These are phyloP conservation scores for Zapornia atra DNA, from an alignment of 2,113 vertebrate species.

Conservation along the genomic window DNA sequence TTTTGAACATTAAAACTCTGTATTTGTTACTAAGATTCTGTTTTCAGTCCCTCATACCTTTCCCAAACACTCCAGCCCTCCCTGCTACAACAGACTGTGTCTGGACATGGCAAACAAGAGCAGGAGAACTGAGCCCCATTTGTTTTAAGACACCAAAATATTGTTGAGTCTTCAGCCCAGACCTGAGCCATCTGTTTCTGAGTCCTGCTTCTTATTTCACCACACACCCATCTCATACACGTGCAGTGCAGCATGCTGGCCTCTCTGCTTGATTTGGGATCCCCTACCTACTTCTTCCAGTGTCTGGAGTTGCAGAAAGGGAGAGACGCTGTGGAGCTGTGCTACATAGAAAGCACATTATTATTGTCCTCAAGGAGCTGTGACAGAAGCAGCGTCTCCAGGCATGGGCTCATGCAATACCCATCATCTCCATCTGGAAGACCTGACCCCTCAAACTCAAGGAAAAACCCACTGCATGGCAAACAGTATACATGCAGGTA, in stretches of 20 bases:
- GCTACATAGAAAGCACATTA: not conserved
- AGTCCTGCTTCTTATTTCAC: not conserved
- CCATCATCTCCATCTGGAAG: not conserved
- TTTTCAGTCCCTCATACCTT: not conserved
- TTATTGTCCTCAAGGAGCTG: not conserved
- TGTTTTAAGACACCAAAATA: not conserved
- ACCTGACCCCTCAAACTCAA: not conserved
- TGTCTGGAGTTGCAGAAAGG: not conserved
- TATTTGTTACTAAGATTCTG: not conserved
- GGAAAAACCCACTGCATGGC: not conserved
- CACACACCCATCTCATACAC: accelerated
- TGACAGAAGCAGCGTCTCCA: not conserved
- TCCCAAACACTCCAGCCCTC: not conserved
- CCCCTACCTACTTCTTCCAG: not conserved
- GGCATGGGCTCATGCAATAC: accelerated
- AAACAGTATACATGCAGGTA: not conserved
- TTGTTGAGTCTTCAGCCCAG: not conserved
- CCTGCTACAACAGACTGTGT: not conserved
- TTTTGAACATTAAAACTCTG: not conserved
- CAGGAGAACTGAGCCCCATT: not conserved
- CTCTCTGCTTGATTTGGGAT: not conserved
- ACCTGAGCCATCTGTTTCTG: not conserved
- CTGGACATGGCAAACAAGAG: not conserved
- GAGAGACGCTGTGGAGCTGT: not conserved
- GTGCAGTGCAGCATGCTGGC: accelerated